A percentile compares a stretch with the other conserved stretches of the same genome.
Evolutionary conservation across 30 jellyfish, hydroid and myxozoan genomes (phyloP).

Genomic region (Pelagia noctiluca): DNA sequence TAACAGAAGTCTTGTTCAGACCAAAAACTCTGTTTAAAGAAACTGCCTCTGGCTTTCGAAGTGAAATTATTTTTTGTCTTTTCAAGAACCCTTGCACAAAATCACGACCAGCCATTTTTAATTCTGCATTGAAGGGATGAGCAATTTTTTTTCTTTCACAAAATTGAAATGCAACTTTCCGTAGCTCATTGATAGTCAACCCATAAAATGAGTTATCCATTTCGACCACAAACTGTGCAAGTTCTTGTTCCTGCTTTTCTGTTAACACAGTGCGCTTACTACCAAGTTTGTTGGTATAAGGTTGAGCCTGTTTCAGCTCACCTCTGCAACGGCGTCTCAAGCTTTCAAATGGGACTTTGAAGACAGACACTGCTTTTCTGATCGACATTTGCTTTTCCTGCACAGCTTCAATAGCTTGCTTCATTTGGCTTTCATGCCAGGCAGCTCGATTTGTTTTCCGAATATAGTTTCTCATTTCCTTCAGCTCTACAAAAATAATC

Average conservation of each 20-base stretch:
- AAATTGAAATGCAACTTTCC: no score
- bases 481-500: no score
- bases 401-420: conserved; percentile 15
- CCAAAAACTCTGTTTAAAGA: conserved; percentile 73
- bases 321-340: conserved; percentile 19
- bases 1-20: conserved; percentile 26
- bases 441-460: conserved; percentile 31
- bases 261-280: no score
- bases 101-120: no score
- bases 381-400: conserved; percentile 13
- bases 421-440: background rate
- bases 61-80: conserved; percentile 50
- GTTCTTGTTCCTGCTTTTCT: no score
- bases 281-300: background rate
- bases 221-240: no score
- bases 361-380: background rate
- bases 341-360: background rate
- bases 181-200: no score
- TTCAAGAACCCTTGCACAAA: conserved; percentile 48
- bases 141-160: background rate
- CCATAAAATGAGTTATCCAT: no score
- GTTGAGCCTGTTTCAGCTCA: background rate
- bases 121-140: background rate
- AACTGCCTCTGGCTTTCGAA: conserved; percentile 58
- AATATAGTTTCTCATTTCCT: background rate